Evolutionary conservation across 2,797 vertebrate genomes (phyloP).

Genomic region (Hemitrygon akajei): DNA sequence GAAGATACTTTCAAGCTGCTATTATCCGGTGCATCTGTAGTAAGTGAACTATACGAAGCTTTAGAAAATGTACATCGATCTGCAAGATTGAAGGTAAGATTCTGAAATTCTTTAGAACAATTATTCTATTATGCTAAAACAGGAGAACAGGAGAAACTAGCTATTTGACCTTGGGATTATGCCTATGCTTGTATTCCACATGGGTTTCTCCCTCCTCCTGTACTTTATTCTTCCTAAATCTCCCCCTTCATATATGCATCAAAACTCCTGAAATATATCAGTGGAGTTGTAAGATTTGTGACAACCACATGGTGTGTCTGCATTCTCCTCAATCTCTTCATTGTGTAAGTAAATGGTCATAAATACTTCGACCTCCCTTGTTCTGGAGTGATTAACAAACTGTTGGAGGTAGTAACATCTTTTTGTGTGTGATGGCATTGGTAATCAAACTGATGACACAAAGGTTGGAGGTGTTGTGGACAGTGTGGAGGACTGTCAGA

Average conservation of each 20-base stretch:
- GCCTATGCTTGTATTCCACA: too few relatives aligned
- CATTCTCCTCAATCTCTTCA: neutral
- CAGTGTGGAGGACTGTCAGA: too few relatives aligned
- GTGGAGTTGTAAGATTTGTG: too few relatives aligned
- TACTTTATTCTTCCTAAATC: neutral
- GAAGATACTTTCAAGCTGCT: conserved; percentile 77
- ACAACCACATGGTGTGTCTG: neutral
- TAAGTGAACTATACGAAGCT: conserved; percentile 46
- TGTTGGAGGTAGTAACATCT: neutral
- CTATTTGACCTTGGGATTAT: neutral
- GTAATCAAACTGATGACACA: neutral
- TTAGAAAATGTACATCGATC: conserved; percentile 48
- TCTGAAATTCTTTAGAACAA: neutral
- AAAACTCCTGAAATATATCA: neutral
- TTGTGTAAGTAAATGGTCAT: neutral
- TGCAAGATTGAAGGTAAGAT: conserved; percentile 51
- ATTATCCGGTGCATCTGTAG: conserved; percentile 53
- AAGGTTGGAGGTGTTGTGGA: too few relatives aligned
- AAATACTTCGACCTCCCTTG: neutral
- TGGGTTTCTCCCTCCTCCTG: neutral
- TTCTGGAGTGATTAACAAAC: neutral
- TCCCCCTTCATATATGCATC: neutral
- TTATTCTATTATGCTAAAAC: neutral
- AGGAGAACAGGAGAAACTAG: neutral
- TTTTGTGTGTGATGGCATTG: neutral